Percentiles rank a stretch among this genome's conserved stretches.
Conservation (phyloP, 2,797 vertebrate species). For the Microtus californicus region DNA sequence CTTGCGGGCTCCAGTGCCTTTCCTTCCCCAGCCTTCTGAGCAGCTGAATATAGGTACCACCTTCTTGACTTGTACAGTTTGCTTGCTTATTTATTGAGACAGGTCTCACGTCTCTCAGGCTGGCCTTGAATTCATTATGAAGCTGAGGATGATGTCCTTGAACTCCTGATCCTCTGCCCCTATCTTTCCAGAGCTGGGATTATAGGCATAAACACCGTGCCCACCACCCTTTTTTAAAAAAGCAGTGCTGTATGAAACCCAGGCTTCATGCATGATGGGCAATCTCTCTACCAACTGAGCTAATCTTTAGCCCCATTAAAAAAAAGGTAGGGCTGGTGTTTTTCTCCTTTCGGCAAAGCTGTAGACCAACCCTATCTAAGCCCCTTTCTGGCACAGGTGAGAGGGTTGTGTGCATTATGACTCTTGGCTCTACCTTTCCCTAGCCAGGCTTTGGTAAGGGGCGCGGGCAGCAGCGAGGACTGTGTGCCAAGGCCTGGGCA, state of each 20-base stretch:
- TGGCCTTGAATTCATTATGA: background rate
- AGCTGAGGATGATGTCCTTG: background rate
- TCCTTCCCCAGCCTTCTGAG: background rate
- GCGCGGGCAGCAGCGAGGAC: background rate
- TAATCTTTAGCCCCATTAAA: background rate
- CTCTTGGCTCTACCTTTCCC: background rate
- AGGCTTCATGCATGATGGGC: background rate
- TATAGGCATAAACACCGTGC: background rate
- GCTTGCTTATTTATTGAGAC: background rate
- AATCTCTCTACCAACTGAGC: background rate
- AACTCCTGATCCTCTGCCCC: background rate
- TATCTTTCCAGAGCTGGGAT: background rate
- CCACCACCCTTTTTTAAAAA: background rate
- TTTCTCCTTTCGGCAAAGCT: background rate
- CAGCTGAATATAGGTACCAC: background rate
- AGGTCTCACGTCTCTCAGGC: background rate
- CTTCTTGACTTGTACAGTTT: background rate
- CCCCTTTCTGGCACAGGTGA: background rate
- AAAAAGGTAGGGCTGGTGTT: background rate
- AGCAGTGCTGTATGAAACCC: background rate
- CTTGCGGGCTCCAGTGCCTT: background rate
- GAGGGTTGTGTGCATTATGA: background rate
- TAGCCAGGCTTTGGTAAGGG: background rate
- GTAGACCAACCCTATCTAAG: background rate
- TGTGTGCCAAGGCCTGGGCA: background rate